These are phyloP conservation scores for Nasonovia ribisnigri DNA, from an alignment of 2,888 invertebrate species.

Conservation along the genomic window DNA sequence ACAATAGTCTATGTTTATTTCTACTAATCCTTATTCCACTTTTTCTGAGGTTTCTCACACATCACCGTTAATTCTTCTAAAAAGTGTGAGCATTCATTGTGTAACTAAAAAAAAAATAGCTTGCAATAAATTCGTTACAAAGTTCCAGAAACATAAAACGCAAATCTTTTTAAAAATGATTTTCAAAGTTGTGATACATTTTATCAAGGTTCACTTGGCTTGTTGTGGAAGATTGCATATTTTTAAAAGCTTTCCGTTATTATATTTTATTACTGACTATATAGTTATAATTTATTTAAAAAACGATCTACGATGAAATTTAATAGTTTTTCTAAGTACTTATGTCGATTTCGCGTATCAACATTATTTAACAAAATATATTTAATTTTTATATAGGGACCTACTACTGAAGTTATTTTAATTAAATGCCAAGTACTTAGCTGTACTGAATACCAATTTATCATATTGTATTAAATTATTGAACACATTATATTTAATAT, in stretches of 20 bases:
- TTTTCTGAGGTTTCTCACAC: too few relatives aligned
- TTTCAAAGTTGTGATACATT: background rate
- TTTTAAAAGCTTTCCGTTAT: background rate
- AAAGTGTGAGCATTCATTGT: too few relatives aligned
- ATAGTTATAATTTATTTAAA: background rate
- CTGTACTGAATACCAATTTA: background rate
- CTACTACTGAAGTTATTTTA: background rate
- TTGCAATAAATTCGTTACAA: background rate
- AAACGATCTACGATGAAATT: background rate
- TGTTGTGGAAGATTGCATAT: background rate
- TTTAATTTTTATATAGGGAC: background rate
- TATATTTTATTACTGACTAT: background rate
- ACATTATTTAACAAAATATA: background rate
- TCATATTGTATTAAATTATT: background rate
- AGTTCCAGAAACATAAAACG: background rate
- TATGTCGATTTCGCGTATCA: background rate
- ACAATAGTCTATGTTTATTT: too few relatives aligned
- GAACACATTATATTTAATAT: too few relatives aligned
- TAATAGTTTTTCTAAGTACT: background rate
- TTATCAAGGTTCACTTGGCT: background rate
- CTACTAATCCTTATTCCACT: too few relatives aligned
- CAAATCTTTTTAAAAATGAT: background rate
- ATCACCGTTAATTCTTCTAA: too few relatives aligned
- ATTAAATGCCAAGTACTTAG: background rate
- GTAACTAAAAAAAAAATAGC: background rate